phyloP scores from a whole-genome alignment of 2,797 vertebrate species.

The Paguma larvata region DNA sequence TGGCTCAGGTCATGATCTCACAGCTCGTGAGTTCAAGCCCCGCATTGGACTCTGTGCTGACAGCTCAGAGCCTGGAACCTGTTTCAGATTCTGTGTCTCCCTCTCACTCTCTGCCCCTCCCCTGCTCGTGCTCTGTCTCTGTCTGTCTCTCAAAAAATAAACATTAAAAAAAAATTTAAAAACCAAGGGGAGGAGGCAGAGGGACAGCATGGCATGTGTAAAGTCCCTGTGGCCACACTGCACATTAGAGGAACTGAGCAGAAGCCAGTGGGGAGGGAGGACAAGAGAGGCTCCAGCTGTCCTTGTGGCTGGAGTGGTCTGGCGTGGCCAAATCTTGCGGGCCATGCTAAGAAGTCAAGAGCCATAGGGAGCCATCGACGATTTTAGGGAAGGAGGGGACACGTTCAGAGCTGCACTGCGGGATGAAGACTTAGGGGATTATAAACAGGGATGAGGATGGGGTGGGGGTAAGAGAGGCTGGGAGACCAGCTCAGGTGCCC shows the following conservation, averaged over 20 bases:
- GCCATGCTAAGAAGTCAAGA: neutral
- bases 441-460: neutral
- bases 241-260: neutral
- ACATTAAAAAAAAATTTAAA: too few species aligned
- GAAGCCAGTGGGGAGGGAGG: neutral
- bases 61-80: too few species aligned
- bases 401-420: neutral
- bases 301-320: neutral
- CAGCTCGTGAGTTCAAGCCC: too few species aligned
- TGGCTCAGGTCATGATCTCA: too few species aligned
- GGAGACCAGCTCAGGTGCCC: neutral
- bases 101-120: too few species aligned
- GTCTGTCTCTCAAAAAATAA: too few species aligned
- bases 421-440: neutral
- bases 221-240: neutral
- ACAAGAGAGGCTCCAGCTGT: accelerated
- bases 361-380: neutral
- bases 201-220: too few species aligned
- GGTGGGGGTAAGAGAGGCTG: too few species aligned
- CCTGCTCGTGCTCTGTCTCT: too few species aligned
- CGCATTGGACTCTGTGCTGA: accelerated
- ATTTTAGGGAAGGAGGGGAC: neutral
- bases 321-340: neutral
- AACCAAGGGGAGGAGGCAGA: neutral
- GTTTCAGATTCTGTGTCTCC: too few species aligned